Base-by-base conservation (phyloP, 1,140 invertebrate species). In the Sarcophaga bullata region DNA sequence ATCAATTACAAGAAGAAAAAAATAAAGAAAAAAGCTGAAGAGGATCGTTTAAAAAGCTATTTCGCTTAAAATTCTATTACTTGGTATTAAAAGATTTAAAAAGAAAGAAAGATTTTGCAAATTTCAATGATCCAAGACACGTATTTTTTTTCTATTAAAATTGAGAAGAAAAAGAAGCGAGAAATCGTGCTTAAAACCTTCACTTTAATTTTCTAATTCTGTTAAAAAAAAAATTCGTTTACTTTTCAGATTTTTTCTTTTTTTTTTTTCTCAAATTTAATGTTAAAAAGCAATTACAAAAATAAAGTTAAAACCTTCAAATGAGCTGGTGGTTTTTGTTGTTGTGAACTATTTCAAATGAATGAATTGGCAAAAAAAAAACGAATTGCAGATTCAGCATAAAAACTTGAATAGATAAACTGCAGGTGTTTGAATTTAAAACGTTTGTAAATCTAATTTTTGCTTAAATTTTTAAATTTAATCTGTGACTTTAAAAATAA, bases 171-270 rank as follows among this genome's bases (percentile, higher is more conserved):
- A 25, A 19, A 68, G 19, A 68, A 17, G 15, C 3, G n/a, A 52
- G 8, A 76, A 76, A 78, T 78, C 75, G 75, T 78, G 75, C 75
- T 50, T 37, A 78, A 78, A 50, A 78, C 75, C 50, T 78, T 78
- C 75, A 78, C 75, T 78, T 78, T 78, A 78, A 78, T 78, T 78
- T 78, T 50, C 62, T 13, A 58, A 7, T 68, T 68, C 17, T 37
- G 25, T 37, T 37, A 37, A 37, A 37, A 37, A 37, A 37, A 68
- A 68, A 15, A 15, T 58, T 58, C 1, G 25, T 37, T 37, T 37
- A 37, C 25, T 37, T 37, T 37, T 37, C 25, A 37, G 4, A n/a
- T n/a, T n/a, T n/a, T n/a, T n/a, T n/a, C n/a, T n/a, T n/a, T n/a
- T n/a, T n/a, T n/a, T 37, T 37, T 4, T 37, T 37, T 37, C 4